Percentiles rank a stretch among this genome's conserved stretches.
These are phyloP conservation scores for Troilus luridus DNA, from an alignment of 2,888 invertebrate genomes.

Conservation along the genomic window DNA sequence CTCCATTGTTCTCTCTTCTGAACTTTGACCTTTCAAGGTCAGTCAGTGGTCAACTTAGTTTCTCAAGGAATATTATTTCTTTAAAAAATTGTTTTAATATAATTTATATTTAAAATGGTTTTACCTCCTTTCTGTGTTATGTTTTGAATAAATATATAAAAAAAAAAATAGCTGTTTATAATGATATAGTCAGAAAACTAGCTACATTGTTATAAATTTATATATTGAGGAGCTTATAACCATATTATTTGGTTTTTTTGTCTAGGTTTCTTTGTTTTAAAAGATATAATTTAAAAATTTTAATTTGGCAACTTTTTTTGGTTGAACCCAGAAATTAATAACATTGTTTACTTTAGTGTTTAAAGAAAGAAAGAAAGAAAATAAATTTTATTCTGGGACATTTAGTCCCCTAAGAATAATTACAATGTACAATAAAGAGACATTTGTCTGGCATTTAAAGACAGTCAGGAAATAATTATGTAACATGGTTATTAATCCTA, in stretches of 20 bases:
- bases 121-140: background rate
- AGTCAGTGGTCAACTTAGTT: slow-evolving; percentile 54
- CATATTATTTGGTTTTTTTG: too few relatives aligned
- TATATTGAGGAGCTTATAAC: too few relatives aligned
- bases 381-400: too few relatives aligned
- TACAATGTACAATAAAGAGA: too few relatives aligned
- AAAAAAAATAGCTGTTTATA: background rate
- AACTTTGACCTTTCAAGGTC: slow-evolving; percentile 53
- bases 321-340: background rate
- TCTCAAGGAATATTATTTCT: slow-evolving; percentile 7
- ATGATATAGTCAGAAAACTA: background rate
- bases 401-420: too few relatives aligned
- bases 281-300: background rate
- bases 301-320: background rate
- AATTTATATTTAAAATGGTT: background rate
- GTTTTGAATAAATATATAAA: background rate
- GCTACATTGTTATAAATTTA: background rate
- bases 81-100: background rate
- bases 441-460: too few relatives aligned
- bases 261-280: background rate
- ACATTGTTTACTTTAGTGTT: too few relatives aligned
- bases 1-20: slow-evolving; percentile 35
- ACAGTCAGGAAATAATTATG: too few relatives aligned
- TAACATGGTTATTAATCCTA: too few relatives aligned
- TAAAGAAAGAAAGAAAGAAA: too few relatives aligned